Evolutionary conservation across 37 sponge, comb jelly and placozoan species (phyloP), one percentile per base, ranked within the genome.

Genomic region (Aplysina aerophoba): DNA sequence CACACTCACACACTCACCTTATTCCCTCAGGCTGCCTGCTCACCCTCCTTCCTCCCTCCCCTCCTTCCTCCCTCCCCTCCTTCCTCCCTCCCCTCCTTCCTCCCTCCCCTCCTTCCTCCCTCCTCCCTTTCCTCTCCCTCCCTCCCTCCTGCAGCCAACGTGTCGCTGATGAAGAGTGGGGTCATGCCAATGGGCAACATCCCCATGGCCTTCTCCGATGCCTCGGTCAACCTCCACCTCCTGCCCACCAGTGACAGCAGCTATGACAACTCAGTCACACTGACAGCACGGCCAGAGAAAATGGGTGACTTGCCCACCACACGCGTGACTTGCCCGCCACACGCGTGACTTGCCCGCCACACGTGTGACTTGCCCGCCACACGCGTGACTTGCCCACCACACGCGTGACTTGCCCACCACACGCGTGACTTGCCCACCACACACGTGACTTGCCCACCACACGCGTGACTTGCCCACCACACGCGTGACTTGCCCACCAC

Each of bases 141-240:
- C 36, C 65, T 21, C 67, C 39, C 67, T 27, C 33, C 0, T 65
- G 31, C 55, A 24, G 34, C 27, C 21, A 56, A 56, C 44, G 85
- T 86, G 31, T 90, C 89, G 31, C 73, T 94, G 62, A 16, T 41
- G 21, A 84, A 75, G 61, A 88, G 89, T 80, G 94, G 89, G 0
- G 55, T 90, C 0, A 66, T 94, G 17, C 91, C 86, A n/a, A 61
- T 68, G 50, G 94, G 89, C 2, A 65, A 36, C 41, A 77, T 93
- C 68, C 92, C 89, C 14, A 15, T 12, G 14, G 59, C 38, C 54
- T 68, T 44, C 33, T 62, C 87, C 6, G 50, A 89, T 44, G 82
- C 72, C 5, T 79, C 73, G 19, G 84, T 93, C 55, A 93, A 93
- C 83, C 67, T 83, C 24, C 83, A 66, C 35, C 67, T 83, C 20